These are phyloP conservation scores for Alcedo quadribrachys DNA, from an alignment of 2,797 vertebrate genomes.

Conservation along the genomic window DNA sequence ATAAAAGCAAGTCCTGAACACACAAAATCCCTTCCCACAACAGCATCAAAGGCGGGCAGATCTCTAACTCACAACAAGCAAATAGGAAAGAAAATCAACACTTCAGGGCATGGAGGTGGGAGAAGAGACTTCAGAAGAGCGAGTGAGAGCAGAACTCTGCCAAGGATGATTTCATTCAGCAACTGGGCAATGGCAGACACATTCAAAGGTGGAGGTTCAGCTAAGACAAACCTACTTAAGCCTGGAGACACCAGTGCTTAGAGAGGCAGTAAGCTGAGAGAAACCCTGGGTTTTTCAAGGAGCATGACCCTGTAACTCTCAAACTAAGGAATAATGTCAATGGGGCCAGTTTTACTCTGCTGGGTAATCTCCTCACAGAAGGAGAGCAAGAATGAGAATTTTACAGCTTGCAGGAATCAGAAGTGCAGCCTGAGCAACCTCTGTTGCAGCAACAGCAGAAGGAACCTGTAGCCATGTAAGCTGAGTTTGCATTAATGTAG, in stretches of 20 bases:
- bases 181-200: background rate
- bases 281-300: background rate
- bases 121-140: conserved; percentile 30
- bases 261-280: background rate
- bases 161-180: conserved; percentile 17
- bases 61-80: conserved; percentile 17
- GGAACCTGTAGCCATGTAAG: background rate
- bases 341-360: background rate
- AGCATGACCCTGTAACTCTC: background rate
- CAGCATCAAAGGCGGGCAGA: conserved; percentile 38
- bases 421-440: background rate
- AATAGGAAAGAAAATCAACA: conserved; percentile 39
- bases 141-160: background rate
- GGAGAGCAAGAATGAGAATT: rapidly evolving
- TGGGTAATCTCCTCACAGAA: background rate
- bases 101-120: background rate
- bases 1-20: background rate
- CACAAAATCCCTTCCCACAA: conserved; percentile 20
- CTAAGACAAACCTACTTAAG: background rate
- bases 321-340: background rate
- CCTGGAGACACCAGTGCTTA: background rate
- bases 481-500: background rate
- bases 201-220: background rate
- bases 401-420: background rate
- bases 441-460: background rate